Conservation (phyloP, 2,888 invertebrate species). For the Pediacus dermestoides region DNA sequence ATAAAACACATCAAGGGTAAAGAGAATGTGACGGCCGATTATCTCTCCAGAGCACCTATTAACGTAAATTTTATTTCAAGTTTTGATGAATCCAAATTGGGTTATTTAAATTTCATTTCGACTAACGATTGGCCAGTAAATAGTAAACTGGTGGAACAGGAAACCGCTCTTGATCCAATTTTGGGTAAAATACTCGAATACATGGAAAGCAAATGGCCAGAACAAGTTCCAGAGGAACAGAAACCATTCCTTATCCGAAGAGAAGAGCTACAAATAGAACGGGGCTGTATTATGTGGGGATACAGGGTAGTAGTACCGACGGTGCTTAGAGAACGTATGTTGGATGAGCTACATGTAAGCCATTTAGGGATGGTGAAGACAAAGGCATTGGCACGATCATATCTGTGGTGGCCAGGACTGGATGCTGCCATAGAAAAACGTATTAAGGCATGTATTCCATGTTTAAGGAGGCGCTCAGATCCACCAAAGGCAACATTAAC, state of each 20-base stretch:
- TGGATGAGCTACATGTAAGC: constrained; percentile 18
- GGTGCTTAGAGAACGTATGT: constrained; percentile 11
- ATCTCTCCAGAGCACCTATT: constrained; percentile 6
- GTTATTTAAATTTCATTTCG: constrained; percentile 7
- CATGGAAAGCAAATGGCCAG: constrained; percentile 4
- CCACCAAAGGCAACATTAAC: constrained; percentile 14
- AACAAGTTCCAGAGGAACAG: not conserved
- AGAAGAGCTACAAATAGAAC: constrained; percentile 16
- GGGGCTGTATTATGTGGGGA: constrained; percentile 22
- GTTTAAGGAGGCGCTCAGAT: constrained; percentile 8
- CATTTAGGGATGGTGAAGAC: constrained; percentile 25
- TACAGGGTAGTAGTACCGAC: constrained; percentile 23
- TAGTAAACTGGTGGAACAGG: constrained; percentile 5
- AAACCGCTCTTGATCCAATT: constrained; percentile 10
- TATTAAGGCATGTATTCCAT: constrained; percentile 13
- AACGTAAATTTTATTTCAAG: not conserved
- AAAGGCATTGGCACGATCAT: constrained; percentile 21
- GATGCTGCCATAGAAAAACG: constrained; percentile 19
- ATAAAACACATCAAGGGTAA: constrained; percentile 10
- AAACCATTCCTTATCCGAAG: constrained; percentile 11
- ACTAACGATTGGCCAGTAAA: constrained; percentile 11
- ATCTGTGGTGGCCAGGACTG: constrained; percentile 28
- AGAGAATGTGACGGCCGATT: constrained; percentile 8
- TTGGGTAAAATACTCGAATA: constrained; percentile 9
- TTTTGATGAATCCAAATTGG: constrained; percentile 3